phyloP scores from a whole-genome alignment of 2,113 vertebrate genomes.

The Myrmophylax atrothorax region DNA sequence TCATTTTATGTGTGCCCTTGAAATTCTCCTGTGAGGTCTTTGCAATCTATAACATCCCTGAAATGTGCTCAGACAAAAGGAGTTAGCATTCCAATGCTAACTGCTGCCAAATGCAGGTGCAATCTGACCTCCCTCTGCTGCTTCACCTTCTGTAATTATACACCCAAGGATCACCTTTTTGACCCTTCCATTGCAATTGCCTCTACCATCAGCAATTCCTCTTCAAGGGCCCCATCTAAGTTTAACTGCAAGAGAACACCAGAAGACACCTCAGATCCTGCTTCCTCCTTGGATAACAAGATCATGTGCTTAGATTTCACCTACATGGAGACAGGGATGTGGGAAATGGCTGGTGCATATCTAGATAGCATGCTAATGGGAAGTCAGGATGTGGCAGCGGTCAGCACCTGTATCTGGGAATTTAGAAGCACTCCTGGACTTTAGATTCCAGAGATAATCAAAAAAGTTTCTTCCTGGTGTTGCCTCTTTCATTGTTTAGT shows the following conservation, averaged over 20 bases:
- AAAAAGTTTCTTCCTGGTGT: background rate
- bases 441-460: background rate
- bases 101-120: background rate
- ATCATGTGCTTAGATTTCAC: slow-evolving; percentile 28
- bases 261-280: slow-evolving; percentile 27
- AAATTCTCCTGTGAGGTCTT: background rate
- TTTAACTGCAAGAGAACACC: slow-evolving; percentile 45
- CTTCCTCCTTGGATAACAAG: slow-evolving; percentile 13
- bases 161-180: slow-evolving; percentile 24
- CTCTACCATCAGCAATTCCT: slow-evolving; percentile 1
- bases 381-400: background rate
- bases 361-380: background rate
- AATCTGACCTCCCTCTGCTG: slow-evolving; percentile 25
- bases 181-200: slow-evolving; percentile 7
- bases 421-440: background rate
- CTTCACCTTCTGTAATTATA: slow-evolving; percentile 52
- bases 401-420: background rate
- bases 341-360: background rate
- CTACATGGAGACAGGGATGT: background rate
- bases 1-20: background rate
- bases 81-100: background rate
- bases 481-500: background rate
- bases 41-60: background rate
- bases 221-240: background rate
- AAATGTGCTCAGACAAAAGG: background rate